These are phyloP conservation scores for Lysandra coridon DNA, from an alignment of 2,888 invertebrate genomes.

Conservation along the genomic window DNA sequence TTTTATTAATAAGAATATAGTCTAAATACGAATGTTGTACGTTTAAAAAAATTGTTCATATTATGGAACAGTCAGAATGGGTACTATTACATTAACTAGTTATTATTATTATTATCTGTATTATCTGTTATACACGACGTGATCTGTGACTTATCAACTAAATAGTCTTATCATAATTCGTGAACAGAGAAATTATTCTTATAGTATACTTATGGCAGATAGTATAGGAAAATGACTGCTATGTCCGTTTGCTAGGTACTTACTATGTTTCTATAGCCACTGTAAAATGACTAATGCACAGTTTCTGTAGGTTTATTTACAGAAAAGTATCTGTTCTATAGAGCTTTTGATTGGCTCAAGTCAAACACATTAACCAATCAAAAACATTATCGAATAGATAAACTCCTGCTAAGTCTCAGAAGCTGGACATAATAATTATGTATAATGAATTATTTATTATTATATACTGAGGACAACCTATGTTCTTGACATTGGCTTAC, in stretches of 20 bases:
- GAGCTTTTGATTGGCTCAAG: no score
- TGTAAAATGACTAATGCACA: background rate
- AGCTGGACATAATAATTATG: background rate
- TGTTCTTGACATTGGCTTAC: background rate
- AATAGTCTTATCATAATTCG: background rate
- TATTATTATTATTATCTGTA: slow-evolving; percentile 3
- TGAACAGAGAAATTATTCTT: background rate
- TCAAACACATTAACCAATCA: no score
- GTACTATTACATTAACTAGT: background rate
- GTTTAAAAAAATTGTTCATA: background rate
- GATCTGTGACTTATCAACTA: background rate
- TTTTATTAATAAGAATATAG: background rate
- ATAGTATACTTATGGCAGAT: background rate
- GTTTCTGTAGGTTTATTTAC: background rate
- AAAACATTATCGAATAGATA: background rate
- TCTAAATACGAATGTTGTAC: slow-evolving; percentile 8
- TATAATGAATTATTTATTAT: background rate
- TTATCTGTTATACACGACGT: background rate
- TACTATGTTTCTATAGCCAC: background rate
- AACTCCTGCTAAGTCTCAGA: background rate
- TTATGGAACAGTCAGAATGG: slow-evolving; percentile 11
- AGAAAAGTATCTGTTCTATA: no score
- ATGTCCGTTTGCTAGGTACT: background rate
- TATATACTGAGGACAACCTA: background rate
- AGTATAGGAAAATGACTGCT: background rate